A percentile compares a stretch with the other conserved stretches of the same genome.
Conservation (phyloP, 2,888 invertebrate genomes). For the Melinaea menophilus region DNA sequence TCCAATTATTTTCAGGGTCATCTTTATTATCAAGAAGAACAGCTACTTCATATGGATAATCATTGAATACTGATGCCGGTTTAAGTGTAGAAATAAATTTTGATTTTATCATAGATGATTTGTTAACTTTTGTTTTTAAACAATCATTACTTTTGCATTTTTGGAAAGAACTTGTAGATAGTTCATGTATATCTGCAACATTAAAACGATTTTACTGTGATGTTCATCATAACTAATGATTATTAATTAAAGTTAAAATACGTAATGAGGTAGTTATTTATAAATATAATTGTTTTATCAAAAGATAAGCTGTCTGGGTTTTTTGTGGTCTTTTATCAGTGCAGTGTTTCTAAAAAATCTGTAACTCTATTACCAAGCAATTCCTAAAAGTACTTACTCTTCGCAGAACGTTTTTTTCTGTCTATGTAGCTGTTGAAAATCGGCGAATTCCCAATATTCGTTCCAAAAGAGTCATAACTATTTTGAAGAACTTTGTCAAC, state of each 20-base stretch:
- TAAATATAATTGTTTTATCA: too few species aligned
- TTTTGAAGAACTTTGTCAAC: slow-evolving; percentile 49
- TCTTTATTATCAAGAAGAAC: slow-evolving; percentile 41
- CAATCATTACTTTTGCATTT: slow-evolving; percentile 36
- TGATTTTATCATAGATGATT: slow-evolving; percentile 35
- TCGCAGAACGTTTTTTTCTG: slow-evolving; percentile 49
- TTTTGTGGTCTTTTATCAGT: too few species aligned
- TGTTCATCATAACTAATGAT: too few species aligned
- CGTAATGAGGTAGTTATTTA: too few species aligned
- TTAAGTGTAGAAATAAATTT: slow-evolving; percentile 44
- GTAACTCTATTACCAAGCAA: not conserved
- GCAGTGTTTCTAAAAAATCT: too few species aligned
- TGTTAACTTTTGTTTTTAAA: slow-evolving; percentile 29
- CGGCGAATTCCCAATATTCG: slow-evolving; percentile 40
- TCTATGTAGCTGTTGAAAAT: slow-evolving; percentile 45
- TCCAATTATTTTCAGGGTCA: not conserved
- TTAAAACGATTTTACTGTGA: not conserved
- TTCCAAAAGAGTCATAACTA: slow-evolving; percentile 47
- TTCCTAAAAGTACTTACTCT: slow-evolving; percentile 45
- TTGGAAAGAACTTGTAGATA: not conserved
- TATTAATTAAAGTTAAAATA: too few species aligned
- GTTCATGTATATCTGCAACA: slow-evolving; percentile 9
- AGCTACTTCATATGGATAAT: slow-evolving; percentile 59
- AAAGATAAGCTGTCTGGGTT: too few species aligned
- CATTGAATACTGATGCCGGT: slow-evolving; percentile 48